Conservation (phyloP, 2,888 invertebrate species). For the Hydroisotoma schaefferi region DNA sequence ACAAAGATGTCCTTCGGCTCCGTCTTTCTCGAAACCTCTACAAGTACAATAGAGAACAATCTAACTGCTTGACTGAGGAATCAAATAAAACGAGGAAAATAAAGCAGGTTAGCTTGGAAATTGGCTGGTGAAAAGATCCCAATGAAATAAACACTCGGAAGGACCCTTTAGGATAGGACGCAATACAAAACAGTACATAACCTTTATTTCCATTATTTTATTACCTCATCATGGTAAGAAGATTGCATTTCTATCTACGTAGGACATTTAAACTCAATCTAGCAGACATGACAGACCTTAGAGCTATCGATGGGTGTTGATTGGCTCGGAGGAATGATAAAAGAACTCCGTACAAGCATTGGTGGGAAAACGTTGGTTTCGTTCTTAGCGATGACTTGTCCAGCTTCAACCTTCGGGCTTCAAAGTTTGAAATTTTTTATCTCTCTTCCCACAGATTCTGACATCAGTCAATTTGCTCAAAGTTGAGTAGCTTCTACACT, state of each 20-base stretch:
- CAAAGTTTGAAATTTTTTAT: slow-evolving; percentile 23
- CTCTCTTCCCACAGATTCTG: slow-evolving; percentile 16
- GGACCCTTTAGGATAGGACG: neutral
- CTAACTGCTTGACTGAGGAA: slow-evolving; percentile 1
- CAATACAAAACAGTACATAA: neutral
- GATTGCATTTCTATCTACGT: too few species aligned
- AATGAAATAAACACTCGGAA: too few species aligned
- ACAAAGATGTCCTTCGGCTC: slow-evolving; percentile 10
- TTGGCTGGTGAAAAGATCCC: neutral
- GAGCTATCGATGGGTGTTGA: neutral
- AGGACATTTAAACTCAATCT: too few species aligned
- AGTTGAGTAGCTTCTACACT: slow-evolving; percentile 25
- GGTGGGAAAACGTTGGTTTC: too few species aligned
- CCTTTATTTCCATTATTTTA: neutral
- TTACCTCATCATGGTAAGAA: neutral
- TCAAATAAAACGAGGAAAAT: neutral
- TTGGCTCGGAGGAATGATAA: neutral
- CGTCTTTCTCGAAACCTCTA: neutral
- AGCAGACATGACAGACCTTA: neutral
- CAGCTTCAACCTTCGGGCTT: slow-evolving; percentile 25
- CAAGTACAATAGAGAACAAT: neutral
- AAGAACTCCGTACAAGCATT: neutral
- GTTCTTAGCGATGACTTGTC: slow-evolving; percentile 6
- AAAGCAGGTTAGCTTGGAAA: neutral
- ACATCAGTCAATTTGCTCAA: slow-evolving; percentile 30